Percentiles rank a stretch among this genome's conserved stretches.
Evolutionary conservation across 2,888 invertebrate species (phyloP).

Genomic region (Pollenia amentaria): DNA sequence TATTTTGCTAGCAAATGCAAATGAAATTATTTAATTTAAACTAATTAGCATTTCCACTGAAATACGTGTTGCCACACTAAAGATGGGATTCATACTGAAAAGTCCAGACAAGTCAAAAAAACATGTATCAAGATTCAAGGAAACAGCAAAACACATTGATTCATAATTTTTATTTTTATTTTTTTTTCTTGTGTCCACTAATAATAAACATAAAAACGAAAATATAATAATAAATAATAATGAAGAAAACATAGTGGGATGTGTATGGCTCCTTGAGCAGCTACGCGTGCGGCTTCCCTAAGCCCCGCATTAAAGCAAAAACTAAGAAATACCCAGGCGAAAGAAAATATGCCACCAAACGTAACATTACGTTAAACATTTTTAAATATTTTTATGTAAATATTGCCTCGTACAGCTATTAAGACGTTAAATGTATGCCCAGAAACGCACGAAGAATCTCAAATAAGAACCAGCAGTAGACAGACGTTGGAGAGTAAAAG

Average conservation of each 20-base stretch:
- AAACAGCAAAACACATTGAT: constrained; percentile 40
- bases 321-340: constrained; percentile 66
- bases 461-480: constrained; percentile 58
- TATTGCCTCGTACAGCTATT: constrained; percentile 78
- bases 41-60: constrained; percentile 79
- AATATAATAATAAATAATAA: constrained; percentile 42
- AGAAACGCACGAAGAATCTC: constrained; percentile 76
- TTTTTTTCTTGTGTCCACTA: too few species aligned
- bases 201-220: constrained; percentile 42
- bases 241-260: constrained; percentile 44
- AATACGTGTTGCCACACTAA: constrained; percentile 79
- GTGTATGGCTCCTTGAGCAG: constrained; percentile 71
- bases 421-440: constrained; percentile 83
- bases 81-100: constrained; percentile 75
- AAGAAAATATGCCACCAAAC: constrained; percentile 80
- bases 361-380: constrained; percentile 48
- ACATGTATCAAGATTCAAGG: constrained; percentile 53
- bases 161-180: background rate
- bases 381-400: constrained; percentile 63
- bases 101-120: constrained; percentile 29
- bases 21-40: constrained; percentile 80
- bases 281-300: constrained; percentile 69
- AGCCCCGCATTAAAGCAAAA: constrained; percentile 33
- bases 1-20: constrained; percentile 30
- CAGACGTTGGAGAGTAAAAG: constrained; percentile 3